Base-by-base conservation (phyloP, 2,797 vertebrate genomes). In the Leptatherina wallacei region DNA sequence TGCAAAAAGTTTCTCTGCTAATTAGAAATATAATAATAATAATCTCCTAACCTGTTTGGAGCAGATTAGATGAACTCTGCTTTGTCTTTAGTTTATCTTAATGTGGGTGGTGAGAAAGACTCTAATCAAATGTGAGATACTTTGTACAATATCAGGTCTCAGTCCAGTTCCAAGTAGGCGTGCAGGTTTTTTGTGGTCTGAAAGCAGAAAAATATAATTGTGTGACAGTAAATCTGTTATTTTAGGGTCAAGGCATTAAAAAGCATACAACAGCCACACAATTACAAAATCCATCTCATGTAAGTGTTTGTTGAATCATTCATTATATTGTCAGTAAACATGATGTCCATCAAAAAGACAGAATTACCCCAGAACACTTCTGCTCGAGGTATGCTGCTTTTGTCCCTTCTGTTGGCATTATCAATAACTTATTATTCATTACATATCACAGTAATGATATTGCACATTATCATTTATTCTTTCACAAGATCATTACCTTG, bases 81-180 rank as follows among this genome's bases (percentile, higher is more conserved):
- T 54, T 36, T 3, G 5, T 64, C 13, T 61, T 24, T 14, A 54
- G 62, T 5, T 67, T 27, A 18, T 7, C 14, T 66, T 57, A 38
- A 40, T 71, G 36, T 69, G 44, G 52, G 36, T 42, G 20, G 36
- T 52, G 29, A 16, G 58, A 68, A 52, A 63, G 47, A 12, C 30
- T 63, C 20, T 58, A 36, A n/a, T 65, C 24, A 54, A 59, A 58
- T 22, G 5, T 14, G 16, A 55, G 55, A 55, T 55, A 30, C 14
- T 29, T 55, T 29, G 13, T 42, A 5, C 54, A 44, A 44, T 3
- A 22, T 44, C 24, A 32, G 40, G 5, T 49, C 30, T 10, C 13
- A 10, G 24, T 61, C 22, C 29, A 42, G 11, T 18, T 59, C 35
- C 10, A 75, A 51, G n/a, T 14, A 49, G 20, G 40, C 1, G 6